Evolutionary conservation across 2,888 invertebrate genomes (phyloP).

Genomic region (Cactoblastis cactorum): DNA sequence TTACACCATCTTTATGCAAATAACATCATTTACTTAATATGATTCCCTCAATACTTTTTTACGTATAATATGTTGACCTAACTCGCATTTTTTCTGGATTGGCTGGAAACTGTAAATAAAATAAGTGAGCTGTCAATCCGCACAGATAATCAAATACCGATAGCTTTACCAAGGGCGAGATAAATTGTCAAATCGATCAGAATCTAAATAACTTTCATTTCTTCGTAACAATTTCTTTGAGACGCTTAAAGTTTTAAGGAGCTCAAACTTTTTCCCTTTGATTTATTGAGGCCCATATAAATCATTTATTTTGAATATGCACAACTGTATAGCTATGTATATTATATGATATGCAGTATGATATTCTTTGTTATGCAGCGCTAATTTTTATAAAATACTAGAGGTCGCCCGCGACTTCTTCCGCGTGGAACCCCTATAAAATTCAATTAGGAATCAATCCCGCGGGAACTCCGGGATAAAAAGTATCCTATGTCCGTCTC

Average conservation of each 20-base stretch:
- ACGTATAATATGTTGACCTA: too few species aligned
- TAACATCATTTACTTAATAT: too few species aligned
- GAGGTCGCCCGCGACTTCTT: too few species aligned
- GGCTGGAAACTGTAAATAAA: slow-evolving; percentile 7
- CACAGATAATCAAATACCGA: background rate
- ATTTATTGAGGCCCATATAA: background rate
- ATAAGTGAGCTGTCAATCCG: slow-evolving; percentile 5
- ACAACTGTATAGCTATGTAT: background rate
- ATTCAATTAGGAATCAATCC: too few species aligned
- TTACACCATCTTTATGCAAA: too few species aligned
- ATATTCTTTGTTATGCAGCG: too few species aligned
- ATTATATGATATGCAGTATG: too few species aligned
- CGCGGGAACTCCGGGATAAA: too few species aligned
- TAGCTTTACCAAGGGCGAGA: background rate
- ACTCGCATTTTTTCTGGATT: slow-evolving; percentile 9
- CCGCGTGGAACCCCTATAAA: too few species aligned
- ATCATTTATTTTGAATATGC: background rate
- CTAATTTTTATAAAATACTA: too few species aligned
- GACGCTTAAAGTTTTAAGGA: background rate
- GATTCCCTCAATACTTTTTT: background rate
- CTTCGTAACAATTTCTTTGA: background rate
- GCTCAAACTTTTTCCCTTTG: background rate
- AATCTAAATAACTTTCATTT: background rate
- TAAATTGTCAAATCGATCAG: slow-evolving; percentile 2
- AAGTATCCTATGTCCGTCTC: too few species aligned